These are phyloP conservation scores for Nephotettix cincticeps DNA, from an alignment of 1,140 invertebrate species.

Conservation along the genomic window DNA sequence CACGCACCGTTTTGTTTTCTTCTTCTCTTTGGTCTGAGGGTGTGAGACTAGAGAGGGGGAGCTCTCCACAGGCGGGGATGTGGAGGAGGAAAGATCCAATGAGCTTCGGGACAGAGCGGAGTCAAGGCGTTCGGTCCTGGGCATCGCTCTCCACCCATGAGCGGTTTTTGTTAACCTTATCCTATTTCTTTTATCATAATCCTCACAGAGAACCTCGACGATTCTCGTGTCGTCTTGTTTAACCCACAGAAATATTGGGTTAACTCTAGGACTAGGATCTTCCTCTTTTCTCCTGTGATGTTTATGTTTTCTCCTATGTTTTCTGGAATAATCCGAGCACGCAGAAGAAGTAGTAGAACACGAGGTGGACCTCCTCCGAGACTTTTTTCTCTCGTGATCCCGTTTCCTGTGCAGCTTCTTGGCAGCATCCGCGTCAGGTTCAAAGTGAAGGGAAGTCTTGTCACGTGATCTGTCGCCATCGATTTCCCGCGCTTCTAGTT, in stretches of 20 bases:
- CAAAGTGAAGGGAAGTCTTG: not conserved
- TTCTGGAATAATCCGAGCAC: constrained; percentile 31
- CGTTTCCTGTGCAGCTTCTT: constrained; percentile 25
- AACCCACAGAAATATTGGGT: constrained; percentile 80
- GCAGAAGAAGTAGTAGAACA: constrained; percentile 34
- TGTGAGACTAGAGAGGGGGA: constrained; percentile 19
- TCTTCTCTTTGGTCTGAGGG: constrained; percentile 32
- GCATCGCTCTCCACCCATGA: constrained; percentile 77
- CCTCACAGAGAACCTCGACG: constrained; percentile 78
- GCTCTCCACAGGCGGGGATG: not conserved
- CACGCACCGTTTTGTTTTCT: constrained; percentile 27
- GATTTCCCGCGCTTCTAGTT: constrained; percentile 24
- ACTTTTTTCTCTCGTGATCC: constrained; percentile 27
- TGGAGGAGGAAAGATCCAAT: not conserved
- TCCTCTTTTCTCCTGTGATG: constrained; percentile 29
- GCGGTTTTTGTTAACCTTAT: constrained; percentile 76
- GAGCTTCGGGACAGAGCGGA: constrained; percentile 53
- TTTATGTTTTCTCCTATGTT: constrained; percentile 34
- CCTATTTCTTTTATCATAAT: constrained; percentile 79
- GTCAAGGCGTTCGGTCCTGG: constrained; percentile 65
- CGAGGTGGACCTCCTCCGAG: constrained; percentile 33
- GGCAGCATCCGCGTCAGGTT: not conserved
- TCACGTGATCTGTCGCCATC: constrained; percentile 18
- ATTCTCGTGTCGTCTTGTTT: constrained; percentile 73
- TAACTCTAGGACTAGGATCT: constrained; percentile 56